phyloP scores from a whole-genome alignment of 2,113 vertebrate genomes.

The Dasyornis broadbenti region DNA sequence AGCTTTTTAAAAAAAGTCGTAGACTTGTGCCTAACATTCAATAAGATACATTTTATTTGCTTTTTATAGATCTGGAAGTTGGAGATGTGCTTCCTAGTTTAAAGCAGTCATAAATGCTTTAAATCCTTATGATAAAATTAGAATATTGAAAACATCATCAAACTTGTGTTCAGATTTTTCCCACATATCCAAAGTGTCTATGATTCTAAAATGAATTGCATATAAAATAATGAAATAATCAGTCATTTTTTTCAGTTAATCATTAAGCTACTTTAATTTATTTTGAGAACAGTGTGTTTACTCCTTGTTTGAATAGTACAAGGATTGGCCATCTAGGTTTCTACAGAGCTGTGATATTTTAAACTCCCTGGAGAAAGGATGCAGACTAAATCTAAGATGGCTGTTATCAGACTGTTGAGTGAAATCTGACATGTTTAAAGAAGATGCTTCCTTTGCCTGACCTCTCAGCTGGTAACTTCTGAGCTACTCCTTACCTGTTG shows the following conservation, averaged over 20 bases:
- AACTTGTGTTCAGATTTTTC: neutral
- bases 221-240: neutral
- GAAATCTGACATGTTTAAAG: neutral
- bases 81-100: slow-evolving; percentile 20
- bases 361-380: neutral
- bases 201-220: neutral
- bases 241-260: neutral
- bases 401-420: neutral
- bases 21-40: neutral
- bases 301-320: neutral
- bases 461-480: neutral
- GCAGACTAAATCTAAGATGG: neutral
- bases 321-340: neutral
- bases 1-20: neutral
- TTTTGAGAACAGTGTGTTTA: neutral
- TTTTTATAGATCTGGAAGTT: neutral
- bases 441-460: neutral
- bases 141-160: neutral
- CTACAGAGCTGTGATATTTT: neutral
- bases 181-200: neutral
- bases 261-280: neutral
- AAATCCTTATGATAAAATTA: neutral
- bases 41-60: neutral
- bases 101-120: slow-evolving; percentile 4
- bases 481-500: neutral